phyloP scores from a whole-genome alignment of 2,888 invertebrate species.

The Notocelia uddmanniana region DNA sequence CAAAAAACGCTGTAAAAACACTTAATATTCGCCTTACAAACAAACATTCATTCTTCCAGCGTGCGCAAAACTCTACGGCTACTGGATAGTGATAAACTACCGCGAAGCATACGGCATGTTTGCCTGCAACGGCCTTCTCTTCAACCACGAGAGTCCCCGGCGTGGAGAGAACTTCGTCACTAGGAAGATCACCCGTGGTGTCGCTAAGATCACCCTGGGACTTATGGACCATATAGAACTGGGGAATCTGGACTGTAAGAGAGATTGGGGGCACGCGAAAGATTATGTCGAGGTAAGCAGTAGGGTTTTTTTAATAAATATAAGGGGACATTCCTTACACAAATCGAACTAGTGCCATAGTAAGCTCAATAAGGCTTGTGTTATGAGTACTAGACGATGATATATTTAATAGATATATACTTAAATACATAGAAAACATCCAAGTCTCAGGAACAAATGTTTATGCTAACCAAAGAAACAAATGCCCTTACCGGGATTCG shows the following conservation, averaged over 20 bases:
- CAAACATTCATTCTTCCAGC: slow-evolving; percentile 83
- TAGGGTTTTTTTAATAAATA: too few species aligned
- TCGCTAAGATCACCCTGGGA: slow-evolving; percentile 97
- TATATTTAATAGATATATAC: too few species aligned
- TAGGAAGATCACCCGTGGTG: slow-evolving; percentile 98
- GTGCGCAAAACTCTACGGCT: slow-evolving; percentile 97
- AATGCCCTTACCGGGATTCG: too few species aligned
- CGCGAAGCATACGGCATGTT: slow-evolving; percentile 98
- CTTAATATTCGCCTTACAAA: background rate
- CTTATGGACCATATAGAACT: slow-evolving; percentile 94
- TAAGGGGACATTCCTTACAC: too few species aligned
- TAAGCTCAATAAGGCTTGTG: too few species aligned
- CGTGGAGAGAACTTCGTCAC: slow-evolving; percentile 99
- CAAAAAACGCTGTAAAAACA: too few species aligned
- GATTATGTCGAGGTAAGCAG: slow-evolving; percentile 95
- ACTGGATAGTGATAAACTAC: slow-evolving; percentile 98
- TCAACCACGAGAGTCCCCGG: slow-evolving; percentile 98
- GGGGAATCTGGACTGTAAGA: slow-evolving; percentile 97
- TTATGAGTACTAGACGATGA: too few species aligned
- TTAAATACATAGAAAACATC: too few species aligned
- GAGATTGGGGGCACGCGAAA: slow-evolving; percentile 99
- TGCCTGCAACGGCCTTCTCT: slow-evolving; percentile 97
- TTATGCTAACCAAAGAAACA: too few species aligned
- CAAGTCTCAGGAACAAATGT: too few species aligned
- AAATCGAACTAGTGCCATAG: too few species aligned